phyloP scores from a whole-genome alignment of 1,140 invertebrate genomes.

The Diprion similis region DNA sequence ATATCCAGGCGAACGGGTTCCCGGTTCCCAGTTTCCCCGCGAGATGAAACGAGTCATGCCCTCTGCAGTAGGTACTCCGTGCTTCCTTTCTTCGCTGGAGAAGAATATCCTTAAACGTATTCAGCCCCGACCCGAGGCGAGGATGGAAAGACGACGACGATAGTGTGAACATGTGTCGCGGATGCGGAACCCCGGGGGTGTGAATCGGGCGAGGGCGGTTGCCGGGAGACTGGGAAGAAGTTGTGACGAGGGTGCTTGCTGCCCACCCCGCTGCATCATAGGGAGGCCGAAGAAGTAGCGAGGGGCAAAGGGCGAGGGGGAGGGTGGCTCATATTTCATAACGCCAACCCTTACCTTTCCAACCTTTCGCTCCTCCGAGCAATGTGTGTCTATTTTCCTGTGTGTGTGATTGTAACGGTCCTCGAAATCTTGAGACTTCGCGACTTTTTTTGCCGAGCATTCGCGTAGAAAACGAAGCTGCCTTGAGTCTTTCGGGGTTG shows the following conservation, averaged over 20 bases:
- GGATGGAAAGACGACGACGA: background rate
- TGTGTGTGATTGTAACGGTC: too few species aligned
- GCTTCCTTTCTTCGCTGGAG: background rate
- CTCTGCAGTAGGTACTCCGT: background rate
- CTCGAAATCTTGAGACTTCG: too few species aligned
- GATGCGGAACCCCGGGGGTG: background rate
- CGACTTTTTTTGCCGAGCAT: too few species aligned
- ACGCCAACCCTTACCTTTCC: constrained; percentile 6
- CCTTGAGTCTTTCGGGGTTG: too few species aligned
- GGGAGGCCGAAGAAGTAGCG: too few species aligned
- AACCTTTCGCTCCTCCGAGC: background rate
- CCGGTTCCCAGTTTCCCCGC: background rate
- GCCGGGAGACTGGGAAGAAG: constrained; percentile 6
- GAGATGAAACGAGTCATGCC: background rate
- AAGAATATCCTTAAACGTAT: constrained; percentile 5
- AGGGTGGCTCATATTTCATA: constrained; percentile 7
- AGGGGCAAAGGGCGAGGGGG: background rate
- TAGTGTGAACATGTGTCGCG: constrained; percentile 7
- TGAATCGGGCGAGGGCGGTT: background rate
- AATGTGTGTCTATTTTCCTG: background rate
- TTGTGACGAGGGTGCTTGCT: background rate
- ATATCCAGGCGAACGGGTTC: too few species aligned
- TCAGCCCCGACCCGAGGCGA: background rate
- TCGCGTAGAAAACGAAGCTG: too few species aligned
- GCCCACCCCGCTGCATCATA: too few species aligned